A percentile compares a stretch with the other conserved stretches of the same genome.
Evolutionary conservation across 2,888 invertebrate species (phyloP).

Genomic region (Eristalis tenax): DNA sequence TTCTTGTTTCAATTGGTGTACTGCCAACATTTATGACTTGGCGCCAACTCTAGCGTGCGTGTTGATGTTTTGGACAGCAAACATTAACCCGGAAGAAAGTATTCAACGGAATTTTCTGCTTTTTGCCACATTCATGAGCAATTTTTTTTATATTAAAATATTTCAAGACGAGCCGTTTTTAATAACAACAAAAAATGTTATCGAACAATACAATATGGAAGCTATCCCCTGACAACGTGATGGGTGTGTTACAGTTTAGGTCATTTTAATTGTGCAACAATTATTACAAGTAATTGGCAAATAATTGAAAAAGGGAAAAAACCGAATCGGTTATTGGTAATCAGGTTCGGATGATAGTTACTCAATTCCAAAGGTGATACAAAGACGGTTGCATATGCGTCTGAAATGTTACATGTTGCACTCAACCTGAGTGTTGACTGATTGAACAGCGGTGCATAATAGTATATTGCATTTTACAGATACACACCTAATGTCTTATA

Average conservation of each 20-base stretch:
- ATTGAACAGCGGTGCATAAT: slow-evolving; percentile 35
- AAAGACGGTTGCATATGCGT: slow-evolving; percentile 12
- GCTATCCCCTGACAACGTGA: background rate
- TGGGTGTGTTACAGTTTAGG: slow-evolving; percentile 13
- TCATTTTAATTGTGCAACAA: slow-evolving; percentile 26
- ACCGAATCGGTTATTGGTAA: slow-evolving; percentile 37
- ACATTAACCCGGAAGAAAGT: slow-evolving; percentile 63
- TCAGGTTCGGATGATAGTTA: slow-evolving; percentile 35
- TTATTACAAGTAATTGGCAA: slow-evolving; percentile 45
- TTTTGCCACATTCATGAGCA: slow-evolving; percentile 20
- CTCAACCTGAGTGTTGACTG: slow-evolving; percentile 4
- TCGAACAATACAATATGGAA: background rate
- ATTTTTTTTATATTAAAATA: slow-evolving; percentile 4
- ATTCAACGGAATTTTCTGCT: slow-evolving; percentile 30
- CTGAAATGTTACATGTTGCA: slow-evolving; percentile 12
- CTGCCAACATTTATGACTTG: slow-evolving; percentile 71
- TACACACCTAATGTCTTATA: background rate
- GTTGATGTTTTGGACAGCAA: slow-evolving; percentile 54
- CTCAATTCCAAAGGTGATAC: slow-evolving; percentile 40
- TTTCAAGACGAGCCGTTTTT: slow-evolving; percentile 18
- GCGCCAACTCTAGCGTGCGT: slow-evolving; percentile 62
- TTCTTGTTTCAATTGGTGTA: slow-evolving; percentile 60
- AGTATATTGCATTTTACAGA: slow-evolving; percentile 18
- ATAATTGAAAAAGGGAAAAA: slow-evolving; percentile 34
- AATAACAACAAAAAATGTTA: background rate